phyloP scores from a whole-genome alignment of 2,888 invertebrate genomes.

The Parnassius apollo region DNA sequence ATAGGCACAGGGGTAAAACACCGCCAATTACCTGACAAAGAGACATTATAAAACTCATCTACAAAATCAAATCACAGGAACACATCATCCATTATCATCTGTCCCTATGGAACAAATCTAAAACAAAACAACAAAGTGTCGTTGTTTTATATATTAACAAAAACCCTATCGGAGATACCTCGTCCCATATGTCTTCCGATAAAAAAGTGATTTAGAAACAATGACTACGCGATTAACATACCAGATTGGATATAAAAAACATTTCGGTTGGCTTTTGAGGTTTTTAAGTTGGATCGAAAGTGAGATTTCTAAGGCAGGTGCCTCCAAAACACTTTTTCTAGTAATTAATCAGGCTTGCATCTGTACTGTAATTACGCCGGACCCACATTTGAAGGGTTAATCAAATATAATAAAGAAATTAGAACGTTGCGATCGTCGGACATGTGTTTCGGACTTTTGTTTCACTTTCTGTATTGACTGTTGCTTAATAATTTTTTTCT shows the following conservation, averaged over 20 bases:
- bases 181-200: conserved; percentile 43
- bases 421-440: conserved; percentile 46
- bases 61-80: background rate
- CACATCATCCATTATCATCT: conserved; percentile 18
- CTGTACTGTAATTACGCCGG: conserved; percentile 70
- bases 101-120: conserved; percentile 15
- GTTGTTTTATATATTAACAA: conserved; percentile 22
- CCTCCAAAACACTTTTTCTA: conserved; percentile 62
- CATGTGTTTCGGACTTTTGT: conserved; percentile 52
- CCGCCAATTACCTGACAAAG: no score
- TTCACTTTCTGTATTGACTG: no score
- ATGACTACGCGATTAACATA: conserved; percentile 76
- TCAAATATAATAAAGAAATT: conserved; percentile 81
- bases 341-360: conserved; percentile 76
- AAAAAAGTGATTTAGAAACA: conserved; percentile 50
- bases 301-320: conserved; percentile 70
- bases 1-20: no score
- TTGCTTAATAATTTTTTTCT: no score
- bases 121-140: conserved; percentile 21
- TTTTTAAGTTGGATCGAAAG: conserved; percentile 59
- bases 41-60: background rate
- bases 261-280: conserved; percentile 39
- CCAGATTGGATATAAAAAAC: conserved; percentile 59
- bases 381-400: conserved; percentile 70
- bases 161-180: conserved; percentile 22